Evolutionary conservation across 2,113 vertebrate genomes (phyloP).

Genomic region (Periophthalmus modestus): DNA sequence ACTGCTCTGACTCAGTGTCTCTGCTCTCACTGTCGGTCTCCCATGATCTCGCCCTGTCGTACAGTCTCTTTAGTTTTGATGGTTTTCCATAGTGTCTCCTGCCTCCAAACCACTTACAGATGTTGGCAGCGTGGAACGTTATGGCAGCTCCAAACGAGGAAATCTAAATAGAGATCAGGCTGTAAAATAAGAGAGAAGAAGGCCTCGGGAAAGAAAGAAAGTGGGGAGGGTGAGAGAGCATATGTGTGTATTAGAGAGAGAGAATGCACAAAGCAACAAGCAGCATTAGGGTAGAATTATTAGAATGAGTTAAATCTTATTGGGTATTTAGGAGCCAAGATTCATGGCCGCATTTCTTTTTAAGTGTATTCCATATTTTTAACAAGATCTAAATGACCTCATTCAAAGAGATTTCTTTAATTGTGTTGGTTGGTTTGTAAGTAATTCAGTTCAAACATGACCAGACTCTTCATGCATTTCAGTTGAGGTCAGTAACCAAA

Average conservation of each 20-base stretch:
- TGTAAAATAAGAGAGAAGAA: slow-evolving; percentile 70
- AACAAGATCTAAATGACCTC: slow-evolving; percentile 2
- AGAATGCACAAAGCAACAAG: slow-evolving; percentile 23
- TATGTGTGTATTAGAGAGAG: slow-evolving; percentile 34
- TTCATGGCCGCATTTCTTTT: slow-evolving; percentile 2
- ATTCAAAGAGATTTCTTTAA: not conserved
- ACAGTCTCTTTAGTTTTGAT: slow-evolving; percentile 58
- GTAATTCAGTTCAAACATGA: not conserved
- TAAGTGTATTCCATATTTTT: slow-evolving; percentile 5
- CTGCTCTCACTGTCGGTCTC: slow-evolving; percentile 40
- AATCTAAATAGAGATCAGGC: slow-evolving; percentile 78
- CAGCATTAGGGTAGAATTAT: slow-evolving; percentile 40
- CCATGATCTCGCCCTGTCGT: slow-evolving; percentile 40
- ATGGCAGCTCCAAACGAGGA: slow-evolving; percentile 78
- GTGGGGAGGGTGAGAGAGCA: slow-evolving; percentile 42
- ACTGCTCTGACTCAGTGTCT: slow-evolving; percentile 9
- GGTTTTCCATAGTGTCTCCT: slow-evolving; percentile 73
- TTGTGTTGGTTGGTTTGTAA: not conserved
- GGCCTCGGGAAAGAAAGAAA: slow-evolving; percentile 53
- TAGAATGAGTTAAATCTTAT: slow-evolving; percentile 11
- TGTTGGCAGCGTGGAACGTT: slow-evolving; percentile 74
- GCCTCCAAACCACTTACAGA: slow-evolving; percentile 77
- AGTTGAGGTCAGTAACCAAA: not conserved
- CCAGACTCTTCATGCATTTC: not conserved
- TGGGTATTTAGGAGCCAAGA: slow-evolving; percentile 12